These are phyloP conservation scores for Rhinichthys klamathensis DNA, from an alignment of 2,113 vertebrate species.

Conservation along the genomic window DNA sequence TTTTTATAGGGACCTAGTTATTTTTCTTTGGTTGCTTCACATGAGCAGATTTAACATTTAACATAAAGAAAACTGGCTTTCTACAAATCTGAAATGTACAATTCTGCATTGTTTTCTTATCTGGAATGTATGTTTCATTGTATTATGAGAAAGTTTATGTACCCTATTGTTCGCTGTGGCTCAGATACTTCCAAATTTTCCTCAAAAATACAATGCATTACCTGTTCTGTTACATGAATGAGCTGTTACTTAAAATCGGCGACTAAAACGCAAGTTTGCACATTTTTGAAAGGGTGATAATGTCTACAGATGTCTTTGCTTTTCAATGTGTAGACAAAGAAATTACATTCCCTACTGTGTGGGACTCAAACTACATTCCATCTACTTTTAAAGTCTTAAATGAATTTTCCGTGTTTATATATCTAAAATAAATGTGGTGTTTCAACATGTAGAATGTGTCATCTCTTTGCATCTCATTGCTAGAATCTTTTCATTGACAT, in stretches of 20 bases:
- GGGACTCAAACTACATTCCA: background rate
- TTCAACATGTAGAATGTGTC: background rate
- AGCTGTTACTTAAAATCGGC: background rate
- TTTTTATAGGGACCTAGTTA: background rate
- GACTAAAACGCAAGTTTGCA: background rate
- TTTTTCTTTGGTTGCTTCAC: background rate
- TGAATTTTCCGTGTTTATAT: background rate
- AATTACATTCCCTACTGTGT: background rate
- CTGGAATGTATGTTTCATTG: background rate
- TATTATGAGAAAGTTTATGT: background rate
- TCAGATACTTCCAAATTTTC: background rate
- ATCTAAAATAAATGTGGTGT: background rate
- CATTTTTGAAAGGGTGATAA: background rate
- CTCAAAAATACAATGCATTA: background rate
- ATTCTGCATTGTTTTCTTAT: background rate
- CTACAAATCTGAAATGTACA: background rate
- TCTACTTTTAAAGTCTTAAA: background rate
- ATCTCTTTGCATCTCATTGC: background rate
- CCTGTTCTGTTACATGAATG: background rate
- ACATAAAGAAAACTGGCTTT: background rate
- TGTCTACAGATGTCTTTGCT: background rate
- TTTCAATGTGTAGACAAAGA: background rate
- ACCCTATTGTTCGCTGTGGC: background rate
- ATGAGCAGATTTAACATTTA: background rate
- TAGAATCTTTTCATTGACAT: background rate